phyloP scores from a whole-genome alignment of 2,113 vertebrate species.

The Octodon degus region DNA sequence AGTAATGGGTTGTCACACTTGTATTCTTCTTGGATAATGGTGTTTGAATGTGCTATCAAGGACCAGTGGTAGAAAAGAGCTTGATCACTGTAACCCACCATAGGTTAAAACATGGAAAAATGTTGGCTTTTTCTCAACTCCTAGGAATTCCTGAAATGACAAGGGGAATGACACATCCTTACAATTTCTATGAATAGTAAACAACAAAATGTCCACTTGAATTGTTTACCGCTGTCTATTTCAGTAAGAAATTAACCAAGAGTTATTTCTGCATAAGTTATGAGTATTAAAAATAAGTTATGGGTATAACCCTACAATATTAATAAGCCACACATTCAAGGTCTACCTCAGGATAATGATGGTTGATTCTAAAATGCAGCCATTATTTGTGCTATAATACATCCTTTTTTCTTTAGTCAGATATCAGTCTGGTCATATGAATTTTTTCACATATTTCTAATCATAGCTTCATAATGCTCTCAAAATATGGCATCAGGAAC shows the following conservation, averaged over 20 bases:
- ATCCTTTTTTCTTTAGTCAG: not conserved
- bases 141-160: not conserved
- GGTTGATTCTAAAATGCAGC: not conserved
- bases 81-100: not conserved
- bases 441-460: not conserved
- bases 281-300: not conserved
- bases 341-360: slow-evolving; percentile 3
- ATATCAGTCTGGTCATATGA: slow-evolving; percentile 29
- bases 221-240: not conserved
- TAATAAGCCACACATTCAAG: not conserved
- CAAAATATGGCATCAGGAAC: not conserved
- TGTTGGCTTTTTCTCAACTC: not conserved
- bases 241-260: not conserved
- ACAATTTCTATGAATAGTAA: not conserved
- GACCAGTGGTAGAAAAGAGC: not conserved
- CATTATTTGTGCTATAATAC: slow-evolving; percentile 40
- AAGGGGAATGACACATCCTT: not conserved
- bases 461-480: not conserved
- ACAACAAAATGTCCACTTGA: not conserved
- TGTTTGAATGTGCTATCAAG: not conserved
- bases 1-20: not conserved
- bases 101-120: not conserved
- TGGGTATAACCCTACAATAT: not conserved
- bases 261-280: not conserved
- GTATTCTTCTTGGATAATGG: not conserved